Base-by-base conservation (phyloP, 2,113 vertebrate species). In the Notiomystis cincta region DNA sequence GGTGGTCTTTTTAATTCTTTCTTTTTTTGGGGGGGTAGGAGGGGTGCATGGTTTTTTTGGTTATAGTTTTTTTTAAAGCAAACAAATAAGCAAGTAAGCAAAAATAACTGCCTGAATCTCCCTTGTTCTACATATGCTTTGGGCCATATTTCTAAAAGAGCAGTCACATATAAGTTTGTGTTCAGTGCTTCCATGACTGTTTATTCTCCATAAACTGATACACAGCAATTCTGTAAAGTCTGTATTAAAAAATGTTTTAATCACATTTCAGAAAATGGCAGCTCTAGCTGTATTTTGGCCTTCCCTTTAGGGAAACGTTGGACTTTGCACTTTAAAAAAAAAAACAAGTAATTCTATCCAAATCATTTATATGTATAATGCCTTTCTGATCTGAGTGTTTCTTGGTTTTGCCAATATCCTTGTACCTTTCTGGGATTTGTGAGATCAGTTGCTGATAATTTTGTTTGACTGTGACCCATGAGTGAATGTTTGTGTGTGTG, bases 381-480 rank as follows among this genome's bases (percentile, higher is more conserved):
- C 83, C 93, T 96, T 95, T 90, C 40, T 73, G 33, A 75, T 71
- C 31, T 22, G 35, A 81, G 27, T 53, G 51, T 89, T 85, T 47
- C 45, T 79, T 77, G 60, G 28, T 40, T 94, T 95, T 95, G 65
- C 75, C 47, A 90, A 31, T 37, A 5, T 79, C 65, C 38, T 71
- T 76, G 16, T 89, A 61, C 33, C 25, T 69, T 35, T 31, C 16
- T 86, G 66, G 47, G 27, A 57, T 80, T 88, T 91, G 40, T 70
- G 71, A 86, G 45, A 82, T 77, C 27, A 53, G 28, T 92, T 87
- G 56, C 57, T 19, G 57, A 28, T 70, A 25, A 31, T 85, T 61
- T 90, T 82, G 35, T 92, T 72, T 88, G 84, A 82, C 81, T 76
- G 77, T 94, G 92, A 94, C 80, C 78, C 82, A 76, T 57, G 50